Evolutionary conservation across 1,140 invertebrate species (phyloP).

Genomic region (Bombus turneri): DNA sequence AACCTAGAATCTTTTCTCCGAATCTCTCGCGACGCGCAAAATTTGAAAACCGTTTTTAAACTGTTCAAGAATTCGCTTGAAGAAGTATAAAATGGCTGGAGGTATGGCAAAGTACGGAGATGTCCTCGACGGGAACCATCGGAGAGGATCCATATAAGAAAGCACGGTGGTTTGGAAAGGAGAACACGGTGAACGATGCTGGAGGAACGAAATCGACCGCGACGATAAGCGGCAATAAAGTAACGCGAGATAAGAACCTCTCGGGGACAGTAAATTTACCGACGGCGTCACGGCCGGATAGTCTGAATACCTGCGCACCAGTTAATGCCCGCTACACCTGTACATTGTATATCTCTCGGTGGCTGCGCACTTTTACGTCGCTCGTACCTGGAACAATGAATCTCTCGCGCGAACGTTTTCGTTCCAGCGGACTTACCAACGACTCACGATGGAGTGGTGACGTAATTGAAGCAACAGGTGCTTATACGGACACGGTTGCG

Average conservation of each 20-base stretch:
- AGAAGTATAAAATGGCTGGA: background rate
- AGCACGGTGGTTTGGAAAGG: background rate
- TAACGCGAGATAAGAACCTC: constrained; percentile 44
- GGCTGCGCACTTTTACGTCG: constrained; percentile 30
- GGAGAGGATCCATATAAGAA: background rate
- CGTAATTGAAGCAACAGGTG: constrained; percentile 30
- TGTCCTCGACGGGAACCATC: background rate
- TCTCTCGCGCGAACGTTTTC: background rate
- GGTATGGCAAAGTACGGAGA: fast-evolving
- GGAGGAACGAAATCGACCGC: constrained; percentile 42
- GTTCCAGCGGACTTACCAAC: background rate
- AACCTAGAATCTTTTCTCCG: too few species aligned
- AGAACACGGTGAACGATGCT: constrained; percentile 24
- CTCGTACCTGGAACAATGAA: constrained; percentile 38
- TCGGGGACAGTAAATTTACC: constrained; percentile 40
- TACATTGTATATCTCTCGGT: constrained; percentile 52
- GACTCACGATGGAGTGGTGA: background rate
- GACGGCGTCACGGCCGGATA: constrained; percentile 43
- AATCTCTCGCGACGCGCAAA: too few species aligned
- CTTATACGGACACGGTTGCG: constrained; percentile 1
- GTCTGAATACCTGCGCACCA: constrained; percentile 50
- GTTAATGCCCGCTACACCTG: constrained; percentile 46
- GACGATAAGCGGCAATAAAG: constrained; percentile 50
- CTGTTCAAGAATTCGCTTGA: too few species aligned
- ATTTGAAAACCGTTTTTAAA: too few species aligned